A percentile compares a stretch with the other conserved stretches of the same genome.
Conservation (phyloP, 2,113 vertebrate species). For the Aegithalos caudatus region DNA sequence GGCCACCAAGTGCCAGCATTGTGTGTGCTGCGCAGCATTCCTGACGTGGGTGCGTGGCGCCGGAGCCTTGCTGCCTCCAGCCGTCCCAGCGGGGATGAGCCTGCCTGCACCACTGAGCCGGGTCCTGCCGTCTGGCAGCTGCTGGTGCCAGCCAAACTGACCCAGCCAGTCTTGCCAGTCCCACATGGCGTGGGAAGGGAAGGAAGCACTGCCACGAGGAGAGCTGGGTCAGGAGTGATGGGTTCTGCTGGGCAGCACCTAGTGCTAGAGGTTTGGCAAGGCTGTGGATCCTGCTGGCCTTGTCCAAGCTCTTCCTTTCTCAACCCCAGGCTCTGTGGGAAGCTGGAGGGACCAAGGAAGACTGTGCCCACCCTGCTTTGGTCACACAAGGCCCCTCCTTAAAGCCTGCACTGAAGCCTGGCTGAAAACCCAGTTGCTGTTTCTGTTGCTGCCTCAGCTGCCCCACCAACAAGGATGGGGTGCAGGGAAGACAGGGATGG, state of each 20-base stretch:
- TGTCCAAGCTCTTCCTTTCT: neutral
- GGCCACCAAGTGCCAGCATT: neutral
- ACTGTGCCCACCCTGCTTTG: neutral
- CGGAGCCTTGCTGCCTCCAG: neutral
- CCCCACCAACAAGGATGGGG: rapidly evolving
- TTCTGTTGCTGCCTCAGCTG: neutral
- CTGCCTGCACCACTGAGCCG: neutral
- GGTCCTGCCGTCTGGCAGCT: neutral
- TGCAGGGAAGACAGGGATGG: rapidly evolving
- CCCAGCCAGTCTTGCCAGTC: neutral
- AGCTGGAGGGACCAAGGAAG: neutral
- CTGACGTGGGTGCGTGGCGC: neutral
- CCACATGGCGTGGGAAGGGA: neutral
- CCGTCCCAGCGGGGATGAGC: neutral
- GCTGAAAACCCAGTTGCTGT: neutral
- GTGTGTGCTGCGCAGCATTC: rapidly evolving
- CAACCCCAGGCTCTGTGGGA: rapidly evolving
- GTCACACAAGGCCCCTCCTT: neutral
- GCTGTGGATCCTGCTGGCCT: neutral
- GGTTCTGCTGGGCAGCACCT: neutral
- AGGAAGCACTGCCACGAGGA: rapidly evolving
- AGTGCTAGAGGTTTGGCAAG: rapidly evolving
- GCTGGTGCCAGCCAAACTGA: neutral
- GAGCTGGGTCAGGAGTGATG: neutral
- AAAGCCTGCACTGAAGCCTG: neutral